Percentiles rank a stretch among this genome's conserved stretches.
These are phyloP conservation scores for Calyptommatus sinebrachiatus DNA, from an alignment of 2,113 vertebrate species.

Conservation along the genomic window DNA sequence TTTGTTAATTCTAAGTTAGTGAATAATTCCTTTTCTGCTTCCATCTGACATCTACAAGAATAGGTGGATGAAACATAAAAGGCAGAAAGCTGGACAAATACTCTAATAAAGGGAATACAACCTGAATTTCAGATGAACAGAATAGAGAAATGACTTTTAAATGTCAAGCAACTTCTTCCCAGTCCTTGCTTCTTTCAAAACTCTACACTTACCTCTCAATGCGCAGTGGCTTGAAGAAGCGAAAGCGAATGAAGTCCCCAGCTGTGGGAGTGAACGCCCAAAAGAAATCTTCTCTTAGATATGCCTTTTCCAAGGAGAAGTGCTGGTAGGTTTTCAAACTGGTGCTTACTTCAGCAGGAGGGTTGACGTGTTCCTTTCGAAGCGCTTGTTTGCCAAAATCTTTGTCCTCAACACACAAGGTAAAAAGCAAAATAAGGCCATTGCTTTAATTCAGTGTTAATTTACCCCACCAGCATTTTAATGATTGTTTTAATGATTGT, in stretches of 20 bases:
- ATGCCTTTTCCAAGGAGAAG: slow-evolving; percentile 98
- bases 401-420: slow-evolving; percentile 81
- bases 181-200: accelerated
- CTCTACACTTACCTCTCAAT: slow-evolving; percentile 83
- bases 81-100: background rate
- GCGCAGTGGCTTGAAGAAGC: slow-evolving; percentile 93
- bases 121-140: slow-evolving; percentile 3
- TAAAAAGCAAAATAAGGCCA: slow-evolving; percentile 25
- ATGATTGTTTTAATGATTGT: background rate
- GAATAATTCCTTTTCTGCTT: background rate
- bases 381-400: slow-evolving; percentile 95
- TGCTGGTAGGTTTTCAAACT: slow-evolving; percentile 99
- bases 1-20: background rate
- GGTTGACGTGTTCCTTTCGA: slow-evolving; percentile 93
- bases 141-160: background rate
- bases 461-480: background rate
- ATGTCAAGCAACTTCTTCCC: background rate
- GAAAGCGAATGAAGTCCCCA: slow-evolving; percentile 94
- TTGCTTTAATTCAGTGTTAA: background rate
- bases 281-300: slow-evolving; percentile 96
- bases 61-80: background rate
- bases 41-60: background rate
- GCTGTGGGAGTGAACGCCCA: slow-evolving; percentile 96
- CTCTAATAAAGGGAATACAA: background rate
- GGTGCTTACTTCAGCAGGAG: slow-evolving; percentile 93